These are phyloP conservation scores for Holacanthella duospinosa DNA, from an alignment of 2,888 invertebrate species.

Conservation along the genomic window DNA sequence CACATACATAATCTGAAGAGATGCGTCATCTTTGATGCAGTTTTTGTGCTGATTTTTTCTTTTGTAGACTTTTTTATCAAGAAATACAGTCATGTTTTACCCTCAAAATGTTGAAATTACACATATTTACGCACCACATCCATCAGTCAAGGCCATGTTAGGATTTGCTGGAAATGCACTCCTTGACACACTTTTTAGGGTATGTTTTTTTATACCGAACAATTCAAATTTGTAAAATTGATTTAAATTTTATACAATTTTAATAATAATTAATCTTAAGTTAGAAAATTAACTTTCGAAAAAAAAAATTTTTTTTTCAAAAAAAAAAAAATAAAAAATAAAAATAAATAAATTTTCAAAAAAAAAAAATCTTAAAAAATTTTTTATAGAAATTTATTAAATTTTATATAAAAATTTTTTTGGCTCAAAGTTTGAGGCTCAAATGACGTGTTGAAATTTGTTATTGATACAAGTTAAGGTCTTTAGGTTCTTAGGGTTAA, in stretches of 20 bases:
- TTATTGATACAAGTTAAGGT: too few relatives aligned
- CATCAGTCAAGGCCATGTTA: constrained; percentile 35
- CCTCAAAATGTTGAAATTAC: constrained; percentile 35
- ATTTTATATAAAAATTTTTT: background rate
- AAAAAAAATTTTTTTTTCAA: background rate
- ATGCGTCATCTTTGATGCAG: background rate
- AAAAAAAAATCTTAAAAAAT: background rate
- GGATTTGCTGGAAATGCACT: constrained; percentile 37
- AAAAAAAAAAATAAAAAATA: constrained; percentile 4
- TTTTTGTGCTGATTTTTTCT: constrained; percentile 1
- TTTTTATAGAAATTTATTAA: background rate
- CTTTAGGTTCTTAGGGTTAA: too few relatives aligned
- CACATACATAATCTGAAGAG: background rate
- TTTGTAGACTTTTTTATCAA: constrained; percentile 22
- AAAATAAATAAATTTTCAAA: background rate
- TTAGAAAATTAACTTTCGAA: background rate
- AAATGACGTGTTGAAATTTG: too few relatives aligned
- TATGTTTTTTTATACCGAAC: constrained; percentile 12
- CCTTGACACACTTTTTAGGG: constrained; percentile 35
- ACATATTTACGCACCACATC: constrained; percentile 30
- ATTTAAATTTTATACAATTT: background rate
- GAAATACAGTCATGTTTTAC: constrained; percentile 26
- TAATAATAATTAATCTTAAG: background rate
- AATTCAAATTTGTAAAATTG: background rate
- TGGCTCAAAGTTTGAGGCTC: background rate